Conservation (phyloP, 2,797 vertebrate genomes). For the Cheirogaleus major region DNA sequence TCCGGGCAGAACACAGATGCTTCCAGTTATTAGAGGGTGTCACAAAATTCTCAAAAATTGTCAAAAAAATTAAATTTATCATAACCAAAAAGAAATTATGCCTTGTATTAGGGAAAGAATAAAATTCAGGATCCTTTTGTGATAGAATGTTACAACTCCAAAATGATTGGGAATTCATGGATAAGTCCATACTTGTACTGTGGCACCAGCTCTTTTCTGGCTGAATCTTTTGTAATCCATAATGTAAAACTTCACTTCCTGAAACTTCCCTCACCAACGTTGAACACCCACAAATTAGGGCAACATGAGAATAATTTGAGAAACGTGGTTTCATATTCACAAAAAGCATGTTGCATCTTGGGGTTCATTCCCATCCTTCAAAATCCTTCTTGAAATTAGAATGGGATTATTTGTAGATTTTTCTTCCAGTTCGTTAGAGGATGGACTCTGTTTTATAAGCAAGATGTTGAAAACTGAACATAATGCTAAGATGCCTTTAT, state of each 20-base stretch:
- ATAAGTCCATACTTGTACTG: no score
- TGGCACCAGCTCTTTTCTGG: background rate
- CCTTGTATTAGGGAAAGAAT: background rate
- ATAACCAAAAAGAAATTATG: background rate
- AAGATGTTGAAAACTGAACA: background rate
- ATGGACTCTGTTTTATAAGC: background rate
- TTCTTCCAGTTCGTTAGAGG: background rate
- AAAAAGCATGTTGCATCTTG: background rate
- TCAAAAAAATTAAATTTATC: background rate
- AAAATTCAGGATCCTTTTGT: background rate
- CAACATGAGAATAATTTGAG: background rate
- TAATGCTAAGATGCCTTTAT: background rate
- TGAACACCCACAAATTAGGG: background rate
- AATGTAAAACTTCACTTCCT: background rate
- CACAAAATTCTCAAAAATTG: background rate
- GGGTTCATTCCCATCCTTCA: background rate
- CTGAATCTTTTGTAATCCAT: background rate
- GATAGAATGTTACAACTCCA: background rate
- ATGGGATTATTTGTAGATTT: background rate
- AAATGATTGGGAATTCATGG: no score
- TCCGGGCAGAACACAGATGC: background rate
- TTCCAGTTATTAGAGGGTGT: background rate
- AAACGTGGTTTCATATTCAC: background rate
- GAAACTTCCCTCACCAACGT: background rate
- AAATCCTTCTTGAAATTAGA: slow-evolving; percentile 1